These are phyloP conservation scores for Thoracochromis brauschi DNA, from an alignment of 2,113 vertebrate genomes.

Conservation along the genomic window DNA sequence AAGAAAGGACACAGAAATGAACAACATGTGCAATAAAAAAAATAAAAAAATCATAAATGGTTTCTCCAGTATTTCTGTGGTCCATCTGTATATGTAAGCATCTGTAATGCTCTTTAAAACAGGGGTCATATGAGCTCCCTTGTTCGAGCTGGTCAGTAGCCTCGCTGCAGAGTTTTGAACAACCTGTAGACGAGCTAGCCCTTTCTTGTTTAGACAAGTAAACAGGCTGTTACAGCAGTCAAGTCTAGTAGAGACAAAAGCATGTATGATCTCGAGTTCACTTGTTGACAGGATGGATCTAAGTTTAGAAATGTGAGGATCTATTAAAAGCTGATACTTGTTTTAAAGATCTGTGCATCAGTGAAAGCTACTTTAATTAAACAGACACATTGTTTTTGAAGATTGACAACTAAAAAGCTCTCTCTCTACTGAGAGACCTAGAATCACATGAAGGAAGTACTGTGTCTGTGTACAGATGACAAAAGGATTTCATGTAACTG, in stretches of 20 bases:
- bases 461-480: background rate
- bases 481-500: background rate
- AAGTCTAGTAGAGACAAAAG: background rate
- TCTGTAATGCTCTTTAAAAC: background rate
- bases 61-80: background rate
- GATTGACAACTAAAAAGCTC: background rate
- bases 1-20: background rate
- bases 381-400: background rate
- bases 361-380: background rate
- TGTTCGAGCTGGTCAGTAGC: fast-evolving
- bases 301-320: fast-evolving
- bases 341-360: background rate
- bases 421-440: background rate
- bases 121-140: background rate
- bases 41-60: background rate
- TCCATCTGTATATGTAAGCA: background rate
- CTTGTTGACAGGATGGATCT: background rate
- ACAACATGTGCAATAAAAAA: fast-evolving
- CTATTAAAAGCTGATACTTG: background rate
- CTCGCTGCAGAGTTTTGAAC: background rate
- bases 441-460: background rate
- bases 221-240: background rate
- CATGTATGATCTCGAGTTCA: background rate
- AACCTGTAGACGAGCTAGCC: background rate
- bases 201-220: background rate